These are phyloP conservation scores for Apeira syringaria DNA, from an alignment of 2,888 invertebrate species.

Conservation along the genomic window DNA sequence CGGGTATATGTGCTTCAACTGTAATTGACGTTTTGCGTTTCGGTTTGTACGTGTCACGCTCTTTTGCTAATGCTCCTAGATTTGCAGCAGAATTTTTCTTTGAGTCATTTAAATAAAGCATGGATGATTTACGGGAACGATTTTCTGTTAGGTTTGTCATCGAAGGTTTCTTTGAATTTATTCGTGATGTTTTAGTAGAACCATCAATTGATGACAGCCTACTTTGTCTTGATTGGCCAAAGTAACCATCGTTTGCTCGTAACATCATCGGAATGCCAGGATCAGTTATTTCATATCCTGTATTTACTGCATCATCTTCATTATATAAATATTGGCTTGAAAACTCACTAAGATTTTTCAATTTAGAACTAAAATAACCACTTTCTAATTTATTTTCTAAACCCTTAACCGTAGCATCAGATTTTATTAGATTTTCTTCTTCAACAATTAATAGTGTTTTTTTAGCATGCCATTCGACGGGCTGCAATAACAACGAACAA, in stretches of 20 bases:
- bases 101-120: slow-evolving; percentile 75
- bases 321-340: slow-evolving; percentile 87
- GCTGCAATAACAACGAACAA: slow-evolving; percentile 87
- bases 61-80: slow-evolving; percentile 59
- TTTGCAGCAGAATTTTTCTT: slow-evolving; percentile 73
- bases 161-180: slow-evolving; percentile 73
- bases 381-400: slow-evolving; percentile 55
- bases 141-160: slow-evolving; percentile 74
- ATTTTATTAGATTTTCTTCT: slow-evolving; percentile 51
- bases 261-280: slow-evolving; percentile 88
- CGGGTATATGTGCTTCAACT: slow-evolving; percentile 65
- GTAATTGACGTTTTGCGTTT: slow-evolving; percentile 71
- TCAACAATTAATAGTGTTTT: slow-evolving; percentile 52
- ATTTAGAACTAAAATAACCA: slow-evolving; percentile 69
- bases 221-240: slow-evolving; percentile 74
- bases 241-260: slow-evolving; percentile 85
- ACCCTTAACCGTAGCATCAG: slow-evolving; percentile 16
- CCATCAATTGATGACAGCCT: slow-evolving; percentile 67
- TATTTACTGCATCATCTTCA: slow-evolving; percentile 84
- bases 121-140: slow-evolving; percentile 72
- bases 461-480: slow-evolving; percentile 89
- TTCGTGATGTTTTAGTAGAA: slow-evolving; percentile 69
- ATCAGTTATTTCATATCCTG: slow-evolving; percentile 86
- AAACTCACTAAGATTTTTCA: slow-evolving; percentile 73
- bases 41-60: slow-evolving; percentile 61